phyloP scores from a whole-genome alignment of 2,797 vertebrate species.

The Caiman crocodilus region DNA sequence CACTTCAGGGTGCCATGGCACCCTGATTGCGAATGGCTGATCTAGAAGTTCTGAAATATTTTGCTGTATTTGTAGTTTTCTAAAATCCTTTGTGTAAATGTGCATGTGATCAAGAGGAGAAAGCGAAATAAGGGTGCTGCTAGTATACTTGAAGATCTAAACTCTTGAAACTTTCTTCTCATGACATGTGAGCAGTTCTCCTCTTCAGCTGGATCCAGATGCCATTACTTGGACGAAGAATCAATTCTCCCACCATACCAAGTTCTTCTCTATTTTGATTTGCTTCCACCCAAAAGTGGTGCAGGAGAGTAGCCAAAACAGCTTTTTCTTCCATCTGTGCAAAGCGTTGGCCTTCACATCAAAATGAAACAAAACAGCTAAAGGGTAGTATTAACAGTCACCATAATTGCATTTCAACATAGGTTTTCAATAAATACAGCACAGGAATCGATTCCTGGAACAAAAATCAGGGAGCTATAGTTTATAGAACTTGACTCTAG shows the following conservation, averaged over 20 bases:
- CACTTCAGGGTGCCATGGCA: no score
- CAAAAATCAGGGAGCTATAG: background rate
- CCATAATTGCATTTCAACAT: background rate
- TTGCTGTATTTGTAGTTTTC: background rate
- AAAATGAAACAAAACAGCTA: background rate
- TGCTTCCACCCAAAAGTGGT: constrained; percentile 82
- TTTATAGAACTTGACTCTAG: background rate
- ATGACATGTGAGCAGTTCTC: background rate
- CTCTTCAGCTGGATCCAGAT: constrained; percentile 87
- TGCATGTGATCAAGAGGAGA: background rate
- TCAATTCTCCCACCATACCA: constrained; percentile 79
- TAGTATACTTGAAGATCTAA: background rate
- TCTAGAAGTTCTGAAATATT: background rate
- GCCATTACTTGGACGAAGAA: constrained; percentile 85
- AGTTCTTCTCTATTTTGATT: constrained; percentile 84
- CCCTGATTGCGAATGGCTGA: no score
- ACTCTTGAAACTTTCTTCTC: background rate
- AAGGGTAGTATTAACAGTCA: background rate
- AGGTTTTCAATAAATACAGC: background rate
- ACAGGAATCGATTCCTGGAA: background rate
- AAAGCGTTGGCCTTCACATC: constrained; percentile 84
- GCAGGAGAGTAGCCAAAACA: constrained; percentile 82
- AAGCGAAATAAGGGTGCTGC: background rate
- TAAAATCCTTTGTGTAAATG: background rate
- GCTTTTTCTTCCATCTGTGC: constrained; percentile 89